Evolutionary conservation across 2,797 vertebrate genomes (phyloP).

Genomic region (Bovichtus variegatus): DNA sequence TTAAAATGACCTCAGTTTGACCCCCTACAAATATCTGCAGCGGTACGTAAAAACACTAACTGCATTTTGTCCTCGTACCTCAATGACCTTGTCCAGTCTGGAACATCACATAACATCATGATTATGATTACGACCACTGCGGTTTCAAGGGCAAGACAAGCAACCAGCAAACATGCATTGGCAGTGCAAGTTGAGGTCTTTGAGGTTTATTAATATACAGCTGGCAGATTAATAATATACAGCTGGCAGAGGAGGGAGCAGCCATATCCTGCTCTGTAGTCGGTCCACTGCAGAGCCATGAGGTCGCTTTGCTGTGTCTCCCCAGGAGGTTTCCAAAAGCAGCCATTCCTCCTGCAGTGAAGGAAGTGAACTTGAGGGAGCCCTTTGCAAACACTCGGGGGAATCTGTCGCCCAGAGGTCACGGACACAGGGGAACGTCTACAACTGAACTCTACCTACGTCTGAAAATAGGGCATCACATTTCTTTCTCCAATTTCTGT

Average conservation of each 20-base stretch:
- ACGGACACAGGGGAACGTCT: conserved; percentile 27
- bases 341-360: conserved; percentile 56
- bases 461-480: conserved; percentile 11
- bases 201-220: conserved; percentile 66
- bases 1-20: conserved; percentile 18
- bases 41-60: conserved; percentile 31
- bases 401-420: conserved; percentile 58
- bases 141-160: conserved; percentile 63
- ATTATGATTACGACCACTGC: conserved; percentile 50
- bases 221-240: conserved; percentile 57
- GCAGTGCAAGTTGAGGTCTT: conserved; percentile 11
- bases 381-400: conserved; percentile 62
- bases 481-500: conserved; percentile 12
- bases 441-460: conserved; percentile 14
- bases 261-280: conserved; percentile 50
- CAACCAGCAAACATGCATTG: conserved; percentile 35
- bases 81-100: conserved; percentile 42
- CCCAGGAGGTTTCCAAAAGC: conserved; percentile 64
- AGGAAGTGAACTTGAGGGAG: conserved; percentile 75
- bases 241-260: conserved; percentile 48
- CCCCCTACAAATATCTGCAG: conserved; percentile 19
- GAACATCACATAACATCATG: conserved; percentile 40
- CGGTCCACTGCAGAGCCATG: conserved; percentile 38
- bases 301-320: conserved; percentile 70
- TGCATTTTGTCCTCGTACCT: conserved; percentile 33